Percentiles rank a stretch among this genome's conserved stretches.
Evolutionary conservation across 2,113 vertebrate genomes (phyloP).

Genomic region (Neopipo cinnamomea): DNA sequence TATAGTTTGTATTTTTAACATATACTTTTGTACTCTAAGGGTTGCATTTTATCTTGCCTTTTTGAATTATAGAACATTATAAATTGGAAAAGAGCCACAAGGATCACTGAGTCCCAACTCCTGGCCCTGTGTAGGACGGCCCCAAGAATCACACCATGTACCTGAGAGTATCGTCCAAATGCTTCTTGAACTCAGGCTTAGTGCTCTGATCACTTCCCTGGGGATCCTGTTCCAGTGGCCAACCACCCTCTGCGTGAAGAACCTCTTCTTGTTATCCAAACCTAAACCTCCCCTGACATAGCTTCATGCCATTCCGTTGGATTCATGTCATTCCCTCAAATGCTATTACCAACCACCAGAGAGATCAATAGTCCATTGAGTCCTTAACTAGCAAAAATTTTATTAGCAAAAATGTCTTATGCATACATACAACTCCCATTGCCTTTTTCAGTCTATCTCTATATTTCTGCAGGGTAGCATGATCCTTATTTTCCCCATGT

Average conservation of each 20-base stretch:
- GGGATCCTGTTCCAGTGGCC: not conserved
- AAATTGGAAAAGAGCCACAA: not conserved
- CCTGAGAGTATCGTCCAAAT: not conserved
- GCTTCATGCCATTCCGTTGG: not conserved
- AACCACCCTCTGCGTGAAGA: not conserved
- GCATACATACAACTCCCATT: not conserved
- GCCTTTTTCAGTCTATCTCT: not conserved
- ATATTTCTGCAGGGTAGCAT: not conserved
- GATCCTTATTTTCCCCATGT: not conserved
- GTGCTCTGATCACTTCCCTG: not conserved
- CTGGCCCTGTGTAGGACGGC: not conserved
- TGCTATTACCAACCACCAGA: not conserved
- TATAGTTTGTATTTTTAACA: not conserved
- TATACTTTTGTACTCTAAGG: not conserved
- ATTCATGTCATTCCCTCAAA: not conserved
- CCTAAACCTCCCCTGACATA: not conserved
- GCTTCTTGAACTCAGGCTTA: not conserved
- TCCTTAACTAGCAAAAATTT: not conserved
- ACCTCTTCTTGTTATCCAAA: not conserved
- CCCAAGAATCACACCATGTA: not conserved
- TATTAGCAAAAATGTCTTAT: not conserved
- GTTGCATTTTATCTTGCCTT: not conserved
- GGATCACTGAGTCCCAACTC: not conserved
- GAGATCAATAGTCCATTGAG: not conserved
- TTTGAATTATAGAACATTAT: not conserved